A percentile compares a stretch with the other conserved stretches of the same genome.
phyloP scores from a whole-genome alignment of 2,888 invertebrate genomes.

The Apodemia zela region DNA sequence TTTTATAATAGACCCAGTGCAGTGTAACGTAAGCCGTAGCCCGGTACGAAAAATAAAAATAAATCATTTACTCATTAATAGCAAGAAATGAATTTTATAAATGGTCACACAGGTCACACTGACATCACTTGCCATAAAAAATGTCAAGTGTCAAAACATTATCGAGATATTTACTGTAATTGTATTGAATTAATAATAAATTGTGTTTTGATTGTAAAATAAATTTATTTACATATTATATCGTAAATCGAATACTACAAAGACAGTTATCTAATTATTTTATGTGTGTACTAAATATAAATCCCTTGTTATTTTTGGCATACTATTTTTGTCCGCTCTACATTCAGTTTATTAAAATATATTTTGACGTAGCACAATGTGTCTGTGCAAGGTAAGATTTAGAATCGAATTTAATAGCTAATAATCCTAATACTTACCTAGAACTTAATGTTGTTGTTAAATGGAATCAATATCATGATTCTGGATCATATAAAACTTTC shows the following conservation, averaged over 20 bases:
- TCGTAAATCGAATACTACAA: constrained; percentile 9
- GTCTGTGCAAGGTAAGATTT: constrained; percentile 64
- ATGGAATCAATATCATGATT: too few species aligned
- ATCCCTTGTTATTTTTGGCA: constrained; percentile 66
- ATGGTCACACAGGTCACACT: constrained; percentile 20
- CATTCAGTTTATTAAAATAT: constrained; percentile 66
- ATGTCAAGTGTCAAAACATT: constrained; percentile 15
- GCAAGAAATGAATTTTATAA: constrained; percentile 30
- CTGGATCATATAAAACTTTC: too few species aligned
- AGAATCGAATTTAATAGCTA: constrained; percentile 21
- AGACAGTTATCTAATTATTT: constrained; percentile 15
- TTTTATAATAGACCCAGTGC: too few species aligned
- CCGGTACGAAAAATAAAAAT: too few species aligned
- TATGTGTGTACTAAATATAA: constrained; percentile 27
- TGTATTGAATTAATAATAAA: not conserved
- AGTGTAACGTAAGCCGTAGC: too few species aligned
- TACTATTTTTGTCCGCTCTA: constrained; percentile 77
- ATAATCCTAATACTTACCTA: too few species aligned
- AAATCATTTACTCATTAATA: not conserved
- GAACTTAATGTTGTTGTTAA: too few species aligned
- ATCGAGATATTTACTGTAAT: constrained; percentile 9
- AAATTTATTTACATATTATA: not conserved
- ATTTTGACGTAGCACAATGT: constrained; percentile 73
- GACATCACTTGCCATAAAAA: not conserved
- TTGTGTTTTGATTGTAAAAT: constrained; percentile 8